Evolutionary conservation across 2,113 vertebrate genomes (phyloP), one percentile per base, ranked within the genome.

Genomic region (Atrichornis clamosus): DNA sequence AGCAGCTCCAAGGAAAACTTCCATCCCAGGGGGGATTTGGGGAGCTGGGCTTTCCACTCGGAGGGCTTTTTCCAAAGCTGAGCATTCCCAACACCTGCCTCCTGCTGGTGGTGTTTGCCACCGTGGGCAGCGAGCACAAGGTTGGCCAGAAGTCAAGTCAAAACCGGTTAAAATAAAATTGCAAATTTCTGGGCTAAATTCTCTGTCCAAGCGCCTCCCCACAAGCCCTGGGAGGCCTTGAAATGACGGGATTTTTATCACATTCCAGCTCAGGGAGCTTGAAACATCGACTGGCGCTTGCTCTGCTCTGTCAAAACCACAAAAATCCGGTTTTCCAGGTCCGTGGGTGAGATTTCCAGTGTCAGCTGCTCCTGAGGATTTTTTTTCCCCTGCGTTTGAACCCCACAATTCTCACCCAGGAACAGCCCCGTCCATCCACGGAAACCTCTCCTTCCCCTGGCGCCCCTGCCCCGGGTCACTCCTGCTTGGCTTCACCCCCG

Each of bases 101-200:
- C 58, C 49, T 22, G 58, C 62, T 22, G 46, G 15, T 4, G 1
- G 41, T 1, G 6, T 24, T 18, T 21, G 63, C n/a, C 75, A 26
- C 6, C 2, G 17, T 11, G 9, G 1, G 63, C 30, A 24, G 46
- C 4, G 65, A 63, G 42, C 19, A 6, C n/a, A 35, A 47, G 79
- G n/a, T 13, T 11, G 32, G 69, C 33, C 39, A 4, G 13, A 41
- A n/a, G 32, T 46, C 65, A 30, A 2, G 62, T 5, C 4, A 49
- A 19, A 7, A 20, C 2, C 4, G 1, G 13, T 14, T 3, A 7
- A 27, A 27, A 13, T 1, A 10, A 17, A 37, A 58, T 1, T 2
- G 16, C 7, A 1, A 4, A 11, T 12, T 33, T 5, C 50, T 37
- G 15, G 7, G 60, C 77, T 39, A 1, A 15, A 39, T 18, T 42